These are phyloP conservation scores for Eudasyphora cyanicolor DNA, from an alignment of 2,888 invertebrate genomes.

Conservation along the genomic window DNA sequence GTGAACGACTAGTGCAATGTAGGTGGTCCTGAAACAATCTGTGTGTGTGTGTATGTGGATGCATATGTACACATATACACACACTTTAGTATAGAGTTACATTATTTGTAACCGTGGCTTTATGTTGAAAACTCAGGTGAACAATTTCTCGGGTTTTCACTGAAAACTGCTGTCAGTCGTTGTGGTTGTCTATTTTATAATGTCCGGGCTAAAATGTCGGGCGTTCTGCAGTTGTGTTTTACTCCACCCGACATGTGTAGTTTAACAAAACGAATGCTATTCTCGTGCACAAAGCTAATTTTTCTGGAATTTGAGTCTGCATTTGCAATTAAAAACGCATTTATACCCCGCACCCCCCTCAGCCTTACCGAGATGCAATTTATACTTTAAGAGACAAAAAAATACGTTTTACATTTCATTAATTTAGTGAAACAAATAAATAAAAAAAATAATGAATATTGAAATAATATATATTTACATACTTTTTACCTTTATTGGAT, in stretches of 20 bases:
- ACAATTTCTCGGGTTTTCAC: slow-evolving; percentile 51
- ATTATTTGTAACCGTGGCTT: no score
- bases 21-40: background rate
- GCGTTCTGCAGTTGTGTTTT: slow-evolving; percentile 48
- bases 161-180: slow-evolving; percentile 62
- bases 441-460: no score
- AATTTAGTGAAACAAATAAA: no score
- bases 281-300: background rate
- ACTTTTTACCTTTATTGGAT: no score
- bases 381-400: no score
- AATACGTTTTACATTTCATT: no score
- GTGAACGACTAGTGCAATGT: slow-evolving; percentile 45
- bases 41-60: background rate
- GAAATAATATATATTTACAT: no score
- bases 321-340: no score
- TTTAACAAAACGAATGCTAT: background rate
- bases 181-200: slow-evolving; percentile 59
- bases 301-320: background rate
- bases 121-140: slow-evolving; percentile 47
- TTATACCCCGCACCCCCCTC: no score
- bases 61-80: background rate
- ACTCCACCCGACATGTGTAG: slow-evolving; percentile 7
- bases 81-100: background rate
- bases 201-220: slow-evolving; percentile 43
- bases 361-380: no score